phyloP scores from a whole-genome alignment of 2,888 invertebrate species.

The Corbicula japonica region DNA sequence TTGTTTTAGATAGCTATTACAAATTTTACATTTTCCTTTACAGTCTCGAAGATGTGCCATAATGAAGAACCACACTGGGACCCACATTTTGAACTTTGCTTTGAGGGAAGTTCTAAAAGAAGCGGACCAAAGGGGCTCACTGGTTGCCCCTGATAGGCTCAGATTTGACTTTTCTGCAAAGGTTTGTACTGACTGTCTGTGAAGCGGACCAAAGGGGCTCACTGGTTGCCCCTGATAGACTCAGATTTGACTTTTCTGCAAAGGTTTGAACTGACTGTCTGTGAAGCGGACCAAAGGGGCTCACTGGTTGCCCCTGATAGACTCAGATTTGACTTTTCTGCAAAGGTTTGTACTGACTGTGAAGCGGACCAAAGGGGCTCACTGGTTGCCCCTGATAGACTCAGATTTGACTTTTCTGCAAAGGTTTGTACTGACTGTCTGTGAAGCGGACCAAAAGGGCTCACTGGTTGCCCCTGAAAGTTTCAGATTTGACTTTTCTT shows the following conservation, averaged over 20 bases:
- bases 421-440: too few species aligned
- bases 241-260: conserved; percentile 96
- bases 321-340: conserved; percentile 97
- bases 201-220: conserved; percentile 98
- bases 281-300: conserved; percentile 97
- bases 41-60: conserved; percentile 92
- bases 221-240: conserved; percentile 97
- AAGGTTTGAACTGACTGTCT: too few species aligned
- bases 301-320: conserved; percentile 99
- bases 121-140: conserved; percentile 97
- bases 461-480: too few species aligned
- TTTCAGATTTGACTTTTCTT: too few species aligned
- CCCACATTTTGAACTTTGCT: conserved; percentile 98
- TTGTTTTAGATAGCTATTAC: too few species aligned
- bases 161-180: conserved; percentile 95
- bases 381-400: conserved; percentile 97
- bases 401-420: conserved; percentile 96
- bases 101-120: conserved; percentile 95
- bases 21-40: conserved; percentile 44
- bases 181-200: too few species aligned
- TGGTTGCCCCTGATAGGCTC: conserved; percentile 98
- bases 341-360: conserved; percentile 82
- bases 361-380: conserved; percentile 98
- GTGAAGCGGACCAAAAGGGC: too few species aligned
- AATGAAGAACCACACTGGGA: conserved; percentile 99